These are phyloP conservation scores for Scophthalmus maximus DNA, from an alignment of 2,113 vertebrate genomes.

Conservation along the genomic window DNA sequence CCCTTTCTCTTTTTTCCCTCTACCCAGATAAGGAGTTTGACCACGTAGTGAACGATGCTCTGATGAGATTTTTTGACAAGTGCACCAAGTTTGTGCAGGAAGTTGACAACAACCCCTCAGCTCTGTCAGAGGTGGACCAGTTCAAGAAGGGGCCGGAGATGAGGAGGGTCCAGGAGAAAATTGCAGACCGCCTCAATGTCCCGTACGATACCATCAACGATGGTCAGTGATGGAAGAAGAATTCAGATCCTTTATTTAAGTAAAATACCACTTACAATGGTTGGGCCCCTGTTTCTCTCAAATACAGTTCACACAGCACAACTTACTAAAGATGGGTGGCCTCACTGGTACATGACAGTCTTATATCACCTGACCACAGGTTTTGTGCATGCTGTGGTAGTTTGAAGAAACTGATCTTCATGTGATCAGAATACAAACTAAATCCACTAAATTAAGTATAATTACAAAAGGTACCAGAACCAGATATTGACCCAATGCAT, in stretches of 20 bases:
- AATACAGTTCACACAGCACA: not conserved
- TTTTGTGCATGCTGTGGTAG: not conserved
- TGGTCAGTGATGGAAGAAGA: constrained; percentile 74
- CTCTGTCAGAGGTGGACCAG: constrained; percentile 82
- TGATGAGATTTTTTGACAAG: constrained; percentile 94
- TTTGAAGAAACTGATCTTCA: not conserved
- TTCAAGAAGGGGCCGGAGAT: constrained; percentile 92
- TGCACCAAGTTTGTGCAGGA: constrained; percentile 87
- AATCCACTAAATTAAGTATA: not conserved
- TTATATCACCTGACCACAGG: too few relatives aligned
- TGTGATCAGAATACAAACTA: not conserved
- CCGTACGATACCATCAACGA: constrained; percentile 80
- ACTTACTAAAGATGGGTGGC: not conserved
- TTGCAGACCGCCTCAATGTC: constrained; percentile 84
- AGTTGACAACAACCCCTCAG: constrained; percentile 83
- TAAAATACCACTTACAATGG: not conserved
- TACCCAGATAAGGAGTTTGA: constrained; percentile 54
- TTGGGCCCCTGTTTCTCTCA: not conserved
- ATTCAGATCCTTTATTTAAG: not conserved
- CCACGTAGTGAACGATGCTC: constrained; percentile 85
- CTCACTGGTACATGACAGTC: not conserved
- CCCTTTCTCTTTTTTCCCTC: not conserved
- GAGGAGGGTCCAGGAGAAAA: constrained; percentile 87
- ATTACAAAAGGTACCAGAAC: not conserved
- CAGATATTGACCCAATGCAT: too few relatives aligned